Base-by-base conservation (phyloP, 2,113 vertebrate species). In the Struthio camelus region DNA sequence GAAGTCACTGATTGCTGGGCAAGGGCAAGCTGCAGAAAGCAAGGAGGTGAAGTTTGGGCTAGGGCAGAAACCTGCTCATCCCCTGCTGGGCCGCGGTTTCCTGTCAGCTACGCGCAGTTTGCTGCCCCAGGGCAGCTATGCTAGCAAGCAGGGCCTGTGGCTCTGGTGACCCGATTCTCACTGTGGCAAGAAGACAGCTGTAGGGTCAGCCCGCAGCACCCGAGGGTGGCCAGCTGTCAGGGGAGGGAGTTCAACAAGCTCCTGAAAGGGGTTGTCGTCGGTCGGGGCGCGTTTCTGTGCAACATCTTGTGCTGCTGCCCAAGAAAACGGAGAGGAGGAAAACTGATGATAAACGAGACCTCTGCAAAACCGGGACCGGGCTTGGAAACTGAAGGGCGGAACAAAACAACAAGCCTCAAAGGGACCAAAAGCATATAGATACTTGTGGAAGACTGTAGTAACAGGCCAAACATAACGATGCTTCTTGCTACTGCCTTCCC, bases 261-360 rank as follows among this genome's bases (percentile, higher is more conserved):
- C 20, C 27, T 2, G 1, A 1, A 40, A 2, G 28, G 17, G 27
- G 1, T 0, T 28, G 82, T 36, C 3, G 1, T 1, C 5, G 30
- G 24, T 12, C 3, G 28, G 53, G 38, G n/a, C 5, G 25, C 46
- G n/a, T 11, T 30, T 32, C 24, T 13, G 70, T 34, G 8, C 24
- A 30, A 2, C 19, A 6, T 2, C 4, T 32, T 7, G 48, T 56
- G 78, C 56, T 14, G 64, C 75, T 59, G 70, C 53, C 34, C 7
- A 3, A 11, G n/a, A 7, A 14, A 11, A 8, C 6, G 0, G 6
- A 18, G 46, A 42, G 18, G 53, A 15, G 78, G 40, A 1, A 1
- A 0, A 25, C 75, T 2, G 7, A 2, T 9, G 46, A 30, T 36
- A 46, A 36, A 13, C 15, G 14, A 16, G 20, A 40, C 50, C 5